Percentiles rank a stretch among this genome's conserved stretches.
phyloP scores from a whole-genome alignment of 2,888 invertebrate species.

The Pinctada fucata region DNA sequence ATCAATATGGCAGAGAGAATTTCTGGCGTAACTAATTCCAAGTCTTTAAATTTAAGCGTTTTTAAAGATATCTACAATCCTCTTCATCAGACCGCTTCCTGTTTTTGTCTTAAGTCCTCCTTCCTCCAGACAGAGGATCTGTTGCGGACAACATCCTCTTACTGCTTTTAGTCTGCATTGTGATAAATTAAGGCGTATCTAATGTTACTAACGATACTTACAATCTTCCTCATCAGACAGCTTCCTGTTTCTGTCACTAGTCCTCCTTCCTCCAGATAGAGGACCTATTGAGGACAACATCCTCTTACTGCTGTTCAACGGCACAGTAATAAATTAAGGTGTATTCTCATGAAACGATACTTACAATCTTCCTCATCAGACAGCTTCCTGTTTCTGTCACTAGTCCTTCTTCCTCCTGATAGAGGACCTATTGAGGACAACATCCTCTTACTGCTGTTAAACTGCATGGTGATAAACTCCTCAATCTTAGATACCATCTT shows the following conservation, averaged over 20 bases:
- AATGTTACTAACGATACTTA: not conserved
- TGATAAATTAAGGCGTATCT: slow-evolving; percentile 86
- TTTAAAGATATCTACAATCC: slow-evolving; percentile 42
- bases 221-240: slow-evolving; percentile 45
- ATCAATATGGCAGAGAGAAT: too few species aligned
- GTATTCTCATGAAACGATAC: too few species aligned
- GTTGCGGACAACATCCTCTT: slow-evolving; percentile 90
- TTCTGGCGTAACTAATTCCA: not conserved
- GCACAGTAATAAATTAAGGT: slow-evolving; percentile 98
- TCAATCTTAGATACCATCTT: slow-evolving; percentile 98
- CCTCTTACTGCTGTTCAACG: slow-evolving; percentile 95
- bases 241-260: slow-evolving; percentile 33
- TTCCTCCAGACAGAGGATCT: slow-evolving; percentile 77
- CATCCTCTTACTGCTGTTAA: slow-evolving; percentile 95
- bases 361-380: slow-evolving; percentile 55
- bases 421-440: slow-evolving; percentile 84
- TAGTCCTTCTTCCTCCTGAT: slow-evolving; percentile 44
- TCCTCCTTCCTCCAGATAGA: slow-evolving; percentile 65
- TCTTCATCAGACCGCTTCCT: slow-evolving; percentile 50
- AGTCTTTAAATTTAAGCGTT: not conserved
- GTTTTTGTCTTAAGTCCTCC: slow-evolving; percentile 9
- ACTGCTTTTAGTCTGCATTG: slow-evolving; percentile 97
- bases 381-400: slow-evolving; percentile 36
- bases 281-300: slow-evolving; percentile 86
- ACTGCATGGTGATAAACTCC: slow-evolving; percentile 98